Conservation (phyloP, 2,888 invertebrate species). For the Andrena haemorrhoa region DNA sequence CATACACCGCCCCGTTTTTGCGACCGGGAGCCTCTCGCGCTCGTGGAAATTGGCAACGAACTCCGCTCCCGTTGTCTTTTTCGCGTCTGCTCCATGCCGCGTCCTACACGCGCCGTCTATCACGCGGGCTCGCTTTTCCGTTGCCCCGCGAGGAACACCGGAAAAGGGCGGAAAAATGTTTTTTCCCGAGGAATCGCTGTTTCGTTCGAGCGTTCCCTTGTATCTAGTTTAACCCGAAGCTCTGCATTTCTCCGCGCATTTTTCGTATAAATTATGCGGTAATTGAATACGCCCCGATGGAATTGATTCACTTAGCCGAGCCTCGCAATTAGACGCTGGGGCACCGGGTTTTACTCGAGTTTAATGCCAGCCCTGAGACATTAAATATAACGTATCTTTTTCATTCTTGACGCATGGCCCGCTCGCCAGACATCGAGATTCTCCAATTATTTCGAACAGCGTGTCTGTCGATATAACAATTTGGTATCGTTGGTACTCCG, state of each 20-base stretch:
- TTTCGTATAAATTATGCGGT: neutral
- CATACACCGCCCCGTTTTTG: constrained; percentile 66
- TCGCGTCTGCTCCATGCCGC: constrained; percentile 33
- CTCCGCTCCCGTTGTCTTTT: constrained; percentile 54
- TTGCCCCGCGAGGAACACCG: constrained; percentile 30
- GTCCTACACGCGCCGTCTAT: constrained; percentile 56
- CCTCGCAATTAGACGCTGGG: too few species aligned
- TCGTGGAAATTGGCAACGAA: constrained; percentile 66
- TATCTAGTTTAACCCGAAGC: constrained; percentile 9
- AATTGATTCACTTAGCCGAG: neutral
- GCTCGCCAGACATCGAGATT: neutral
- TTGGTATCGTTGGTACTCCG: constrained; percentile 11
- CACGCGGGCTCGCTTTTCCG: constrained; percentile 40
- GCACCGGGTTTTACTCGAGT: too few species aligned
- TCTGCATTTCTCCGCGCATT: neutral
- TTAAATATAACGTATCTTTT: neutral
- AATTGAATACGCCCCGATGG: neutral
- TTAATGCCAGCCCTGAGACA: too few species aligned
- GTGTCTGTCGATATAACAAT: constrained; percentile 19
- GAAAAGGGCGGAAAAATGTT: constrained; percentile 46
- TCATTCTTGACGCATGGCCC: neutral
- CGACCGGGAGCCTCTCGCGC: constrained; percentile 64
- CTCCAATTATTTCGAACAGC: neutral
- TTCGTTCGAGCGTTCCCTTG: constrained; percentile 1
- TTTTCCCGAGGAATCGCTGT: constrained; percentile 16